Conservation (phyloP, 2,113 vertebrate genomes). For the Suncus etruscus region DNA sequence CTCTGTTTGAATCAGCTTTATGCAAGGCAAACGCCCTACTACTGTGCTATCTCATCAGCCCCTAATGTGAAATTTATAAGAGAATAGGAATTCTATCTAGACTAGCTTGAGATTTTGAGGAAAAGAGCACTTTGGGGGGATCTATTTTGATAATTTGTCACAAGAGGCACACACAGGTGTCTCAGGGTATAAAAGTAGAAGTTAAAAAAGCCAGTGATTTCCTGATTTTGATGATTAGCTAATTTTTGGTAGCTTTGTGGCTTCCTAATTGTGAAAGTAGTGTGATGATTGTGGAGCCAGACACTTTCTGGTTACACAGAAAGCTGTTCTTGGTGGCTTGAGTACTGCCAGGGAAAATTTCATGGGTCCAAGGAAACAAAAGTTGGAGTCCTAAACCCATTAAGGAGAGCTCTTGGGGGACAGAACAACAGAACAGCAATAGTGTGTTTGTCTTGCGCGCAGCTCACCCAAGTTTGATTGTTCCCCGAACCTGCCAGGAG, state of each 20-base stretch:
- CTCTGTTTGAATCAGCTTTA: too few relatives aligned
- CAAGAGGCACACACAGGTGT: not conserved
- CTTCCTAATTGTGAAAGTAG: not conserved
- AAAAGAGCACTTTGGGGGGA: not conserved
- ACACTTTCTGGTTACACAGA: too few relatives aligned
- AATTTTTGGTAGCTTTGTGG: not conserved
- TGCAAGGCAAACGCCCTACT: too few relatives aligned
- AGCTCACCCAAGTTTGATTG: too few relatives aligned
- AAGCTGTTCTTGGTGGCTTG: not conserved
- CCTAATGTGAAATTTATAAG: not conserved
- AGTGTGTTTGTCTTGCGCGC: too few relatives aligned
- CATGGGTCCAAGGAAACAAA: not conserved
- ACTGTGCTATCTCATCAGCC: not conserved
- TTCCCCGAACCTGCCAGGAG: too few relatives aligned
- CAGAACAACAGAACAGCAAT: not conserved
- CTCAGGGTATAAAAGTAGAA: not conserved
- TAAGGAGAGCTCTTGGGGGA: not conserved
- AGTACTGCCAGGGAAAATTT: constrained; percentile 4
- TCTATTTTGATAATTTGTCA: not conserved
- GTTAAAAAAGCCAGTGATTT: not conserved
- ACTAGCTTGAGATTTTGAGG: constrained; percentile 13
- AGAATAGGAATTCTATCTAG: constrained; percentile 6
- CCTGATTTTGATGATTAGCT: constrained; percentile 17
- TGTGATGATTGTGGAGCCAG: not conserved
- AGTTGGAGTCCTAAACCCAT: not conserved